Percentiles rank a stretch among this genome's conserved stretches.
Conservation (phyloP, 2,797 vertebrate genomes). For the Dicrostonyx torquatus region DNA sequence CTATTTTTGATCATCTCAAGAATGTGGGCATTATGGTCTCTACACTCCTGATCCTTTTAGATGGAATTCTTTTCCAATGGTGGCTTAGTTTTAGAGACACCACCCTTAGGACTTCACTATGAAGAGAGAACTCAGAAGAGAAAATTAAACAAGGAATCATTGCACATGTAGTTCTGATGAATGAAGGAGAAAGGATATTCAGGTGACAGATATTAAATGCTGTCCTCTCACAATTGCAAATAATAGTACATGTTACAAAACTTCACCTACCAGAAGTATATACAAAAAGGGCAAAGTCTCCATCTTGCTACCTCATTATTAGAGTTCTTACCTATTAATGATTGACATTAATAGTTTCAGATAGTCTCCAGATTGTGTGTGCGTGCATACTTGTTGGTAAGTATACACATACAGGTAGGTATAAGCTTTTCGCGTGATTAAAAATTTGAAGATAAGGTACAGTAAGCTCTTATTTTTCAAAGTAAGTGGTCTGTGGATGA, state of each 20-base stretch:
- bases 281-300: neutral
- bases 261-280: neutral
- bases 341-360: neutral
- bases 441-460: neutral
- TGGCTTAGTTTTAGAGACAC: neutral
- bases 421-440: neutral
- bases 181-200: neutral
- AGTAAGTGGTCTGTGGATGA: neutral
- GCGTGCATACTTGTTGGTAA: neutral
- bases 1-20: neutral
- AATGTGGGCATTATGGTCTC: neutral
- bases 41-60: rapidly evolving
- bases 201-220: neutral
- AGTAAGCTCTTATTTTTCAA: neutral
- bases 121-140: neutral
- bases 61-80: neutral
- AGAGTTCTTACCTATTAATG: neutral
- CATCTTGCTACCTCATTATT: neutral
- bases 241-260: neutral
- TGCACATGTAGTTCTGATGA: neutral
- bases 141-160: neutral
- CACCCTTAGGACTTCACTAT: neutral
- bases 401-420: neutral
- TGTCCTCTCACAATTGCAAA: no score
- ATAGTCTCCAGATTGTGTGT: neutral